Base-by-base conservation (phyloP, 2,888 invertebrate genomes). In the Drosophila ochracea region DNA sequence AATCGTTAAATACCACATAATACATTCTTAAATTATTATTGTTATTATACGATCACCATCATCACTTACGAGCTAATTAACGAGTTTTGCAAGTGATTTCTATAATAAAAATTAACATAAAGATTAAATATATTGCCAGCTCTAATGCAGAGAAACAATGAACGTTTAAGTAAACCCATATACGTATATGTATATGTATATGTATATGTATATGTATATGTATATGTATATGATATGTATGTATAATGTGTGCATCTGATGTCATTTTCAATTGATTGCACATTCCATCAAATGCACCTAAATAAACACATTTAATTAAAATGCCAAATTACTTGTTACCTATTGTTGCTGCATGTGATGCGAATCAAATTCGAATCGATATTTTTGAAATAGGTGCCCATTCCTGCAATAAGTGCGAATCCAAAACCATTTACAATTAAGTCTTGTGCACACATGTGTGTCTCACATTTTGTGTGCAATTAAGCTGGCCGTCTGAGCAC, bases 221-320 rank as follows among this genome's bases (percentile, higher is more conserved):
- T 9, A 25, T 25, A 25, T 25, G 25, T 25, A 25, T 25, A 1
- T 3, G 3, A 21, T 4, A 7, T 47, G 21, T 47, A 1, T 21
- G 6, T 13, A 0, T 13, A 16, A 4, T 37, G 4, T 35, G 16
- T 61, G 31, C 13, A 25, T 19, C 16, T 77, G 63, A 62, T 64
- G 62, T 64, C 70, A 64, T 35, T 7, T 31, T 28, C 79, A 65
- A 50, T 63, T 50, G 21, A 50, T 62, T 55, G 59, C 69, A 65
- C 65, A 59, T 33, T 16, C 37, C n/a, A 33, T 43, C 39, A 30
- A 71, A 54, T 37, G 68, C 60, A 65, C 21, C 37, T 21, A n/a
- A 43, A 58, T 41, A 65, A 70, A 70, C 62, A 59, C 37, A 31
- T 63, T 68, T 74, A 76, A 86, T 89, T 75, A 67, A 88, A 80